These are phyloP conservation scores for Coboldia fuscipes DNA, from an alignment of 1,140 invertebrate genomes.

Conservation along the genomic window DNA sequence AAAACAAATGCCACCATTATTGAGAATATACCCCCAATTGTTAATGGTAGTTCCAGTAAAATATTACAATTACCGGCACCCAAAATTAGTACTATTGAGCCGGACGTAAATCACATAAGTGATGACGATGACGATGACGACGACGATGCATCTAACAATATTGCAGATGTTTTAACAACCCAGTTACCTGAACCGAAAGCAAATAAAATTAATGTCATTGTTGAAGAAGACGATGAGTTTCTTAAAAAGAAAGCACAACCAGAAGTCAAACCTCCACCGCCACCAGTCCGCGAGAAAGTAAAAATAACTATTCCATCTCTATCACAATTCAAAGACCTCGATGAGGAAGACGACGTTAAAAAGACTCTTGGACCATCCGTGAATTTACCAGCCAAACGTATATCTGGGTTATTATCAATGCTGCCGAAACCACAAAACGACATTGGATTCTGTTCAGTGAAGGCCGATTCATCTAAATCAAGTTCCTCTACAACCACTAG, in stretches of 20 bases:
- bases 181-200: slow-evolving; percentile 12
- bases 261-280: slow-evolving; percentile 8
- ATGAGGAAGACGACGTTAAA: slow-evolving; percentile 15
- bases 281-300: slow-evolving; percentile 10
- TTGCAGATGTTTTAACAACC: background rate
- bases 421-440: slow-evolving; percentile 28
- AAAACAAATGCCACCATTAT: too few species aligned
- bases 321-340: slow-evolving; percentile 27
- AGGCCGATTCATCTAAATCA: slow-evolving; percentile 2
- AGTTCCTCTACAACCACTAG: slow-evolving; percentile 9
- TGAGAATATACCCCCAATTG: too few species aligned
- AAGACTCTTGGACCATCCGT: slow-evolving; percentile 8
- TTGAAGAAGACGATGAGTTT: slow-evolving; percentile 33
- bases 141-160: background rate
- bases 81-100: too few species aligned
- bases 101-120: slow-evolving; percentile 16
- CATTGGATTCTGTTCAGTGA: slow-evolving; percentile 6
- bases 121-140: slow-evolving; percentile 15
- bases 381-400: slow-evolving; percentile 19
- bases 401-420: slow-evolving; percentile 26
- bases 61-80: too few species aligned
- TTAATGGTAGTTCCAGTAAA: too few species aligned
- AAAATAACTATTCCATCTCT: slow-evolving; percentile 21
- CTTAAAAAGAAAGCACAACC: slow-evolving; percentile 27
- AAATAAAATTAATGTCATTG: slow-evolving; percentile 6